These are phyloP conservation scores for Dendroctonus ponderosae DNA, from an alignment of 1,140 invertebrate genomes.

Conservation along the genomic window DNA sequence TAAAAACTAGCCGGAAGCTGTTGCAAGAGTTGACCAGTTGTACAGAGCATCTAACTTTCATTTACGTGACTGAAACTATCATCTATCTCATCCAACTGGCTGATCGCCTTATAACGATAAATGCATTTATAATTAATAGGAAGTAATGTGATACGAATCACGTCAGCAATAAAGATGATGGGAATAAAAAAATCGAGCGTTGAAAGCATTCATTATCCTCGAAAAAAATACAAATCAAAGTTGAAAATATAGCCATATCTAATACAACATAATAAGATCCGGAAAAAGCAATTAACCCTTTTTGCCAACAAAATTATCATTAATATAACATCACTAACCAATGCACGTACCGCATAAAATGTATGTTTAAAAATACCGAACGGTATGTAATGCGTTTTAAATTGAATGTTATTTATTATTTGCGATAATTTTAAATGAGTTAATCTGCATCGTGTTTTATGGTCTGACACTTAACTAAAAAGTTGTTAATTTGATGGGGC, in stretches of 20 bases:
- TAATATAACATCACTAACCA: background rate
- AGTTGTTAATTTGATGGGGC: background rate
- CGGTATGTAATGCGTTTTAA: slow-evolving; percentile 13
- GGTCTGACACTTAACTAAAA: slow-evolving; percentile 3
- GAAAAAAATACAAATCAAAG: background rate
- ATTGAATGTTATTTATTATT: slow-evolving; percentile 14
- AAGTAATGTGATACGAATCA: no score
- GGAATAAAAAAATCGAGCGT: background rate
- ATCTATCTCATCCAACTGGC: no score
- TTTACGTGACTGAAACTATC: no score
- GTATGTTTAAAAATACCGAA: slow-evolving; percentile 9
- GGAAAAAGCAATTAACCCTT: slow-evolving; percentile 6
- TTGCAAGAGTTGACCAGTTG: no score
- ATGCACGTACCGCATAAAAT: background rate
- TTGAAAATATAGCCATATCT: background rate
- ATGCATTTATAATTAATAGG: no score
- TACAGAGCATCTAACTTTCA: no score
- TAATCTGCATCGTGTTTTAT: slow-evolving; percentile 6
- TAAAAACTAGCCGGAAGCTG: no score
- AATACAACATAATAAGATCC: background rate
- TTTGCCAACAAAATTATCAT: background rate
- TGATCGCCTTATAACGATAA: no score
- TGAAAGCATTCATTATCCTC: slow-evolving; percentile 1
- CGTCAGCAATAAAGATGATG: no score
- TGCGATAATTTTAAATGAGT: background rate